Evolutionary conservation across 2,113 vertebrate genomes (phyloP), one percentile per base, ranked within the genome.

Genomic region (Menidia beryllina): DNA sequence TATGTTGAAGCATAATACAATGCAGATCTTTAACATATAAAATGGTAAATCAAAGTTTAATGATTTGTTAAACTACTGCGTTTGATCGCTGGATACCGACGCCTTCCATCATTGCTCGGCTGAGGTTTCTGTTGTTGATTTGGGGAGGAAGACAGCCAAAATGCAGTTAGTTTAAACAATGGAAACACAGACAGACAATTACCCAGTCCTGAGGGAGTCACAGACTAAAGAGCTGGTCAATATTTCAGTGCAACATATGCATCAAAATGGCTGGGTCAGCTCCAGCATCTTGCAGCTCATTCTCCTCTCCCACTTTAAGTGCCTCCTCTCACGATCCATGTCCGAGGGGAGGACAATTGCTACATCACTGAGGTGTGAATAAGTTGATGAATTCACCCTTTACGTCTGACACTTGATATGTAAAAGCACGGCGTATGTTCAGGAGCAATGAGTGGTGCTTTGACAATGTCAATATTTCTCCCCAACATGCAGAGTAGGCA

Each of bases 141-240:
- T 88, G 76, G 87, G 75, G 84, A 77, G 83, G 79, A 84, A 84
- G 70, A 77, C 69, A 69, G 85, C 77, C 84, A 88, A 86, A 87
- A 87, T 72, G 77, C 78, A 86, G 88, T 93, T 89, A 85, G 87
- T 91, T 91, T 88, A 90, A 92, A 93, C 90, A 91, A 91, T 86
- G 87, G 90, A 91, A 92, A 90, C 88, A 89, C 85, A 84, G 85
- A 88, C 86, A 87, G 86, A 92, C 91, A 91, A 93, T 92, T 90
- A 88, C 87, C 86, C 68, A 38, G 81, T 83, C 91, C 88, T 54
- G 63, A 69, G 91, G 86, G 91, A 92, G 79, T 84, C 84, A 58
- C 70, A 87, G 83, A 83, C 91, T 92, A 91, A 93, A 90, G 87
- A 93, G 87, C 89, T 90, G 78, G 90, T 93, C 92, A 86, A 94